Evolutionary conservation across 35 echinoderm and acorn worm genomes (phyloP).

Genomic region (Stichopus chloronotus): DNA sequence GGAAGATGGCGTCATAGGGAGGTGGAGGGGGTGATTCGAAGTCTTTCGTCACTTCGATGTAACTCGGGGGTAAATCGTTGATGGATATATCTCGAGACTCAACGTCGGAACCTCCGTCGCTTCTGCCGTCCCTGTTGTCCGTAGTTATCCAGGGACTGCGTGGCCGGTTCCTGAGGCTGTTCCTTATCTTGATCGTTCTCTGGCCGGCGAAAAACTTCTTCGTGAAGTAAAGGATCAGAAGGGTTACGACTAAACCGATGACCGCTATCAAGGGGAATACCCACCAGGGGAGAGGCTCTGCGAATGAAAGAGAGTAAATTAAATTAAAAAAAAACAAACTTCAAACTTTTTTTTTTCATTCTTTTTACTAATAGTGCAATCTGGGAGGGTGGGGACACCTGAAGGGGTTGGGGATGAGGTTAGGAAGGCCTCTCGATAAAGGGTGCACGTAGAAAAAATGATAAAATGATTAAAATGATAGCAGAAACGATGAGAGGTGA

Average conservation of each 20-base stretch:
- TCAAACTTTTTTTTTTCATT: no score
- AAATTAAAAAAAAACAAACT: no score
- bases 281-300: constrained; percentile 32
- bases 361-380: no score
- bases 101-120: neutral
- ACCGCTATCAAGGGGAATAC: constrained; percentile 20
- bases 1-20: constrained; percentile 16
- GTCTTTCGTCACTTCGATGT: constrained; percentile 37
- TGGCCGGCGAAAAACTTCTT: constrained; percentile 23
- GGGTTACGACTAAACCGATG: neutral
- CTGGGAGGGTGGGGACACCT: no score
- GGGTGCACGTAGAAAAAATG: no score
- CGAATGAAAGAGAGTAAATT: neutral
- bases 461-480: no score
- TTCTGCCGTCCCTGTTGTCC: neutral
- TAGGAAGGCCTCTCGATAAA: no score
- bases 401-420: no score
- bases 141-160: constrained; percentile 16
- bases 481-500: no score
- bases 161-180: constrained; percentile 38
- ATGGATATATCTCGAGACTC: neutral
- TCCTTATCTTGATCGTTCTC: constrained; percentile 42
- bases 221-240: neutral
- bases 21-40: constrained; percentile 42
- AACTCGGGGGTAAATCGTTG: neutral